Conservation (phyloP, 1,140 invertebrate genomes). For the Pteromalus puparum region DNA sequence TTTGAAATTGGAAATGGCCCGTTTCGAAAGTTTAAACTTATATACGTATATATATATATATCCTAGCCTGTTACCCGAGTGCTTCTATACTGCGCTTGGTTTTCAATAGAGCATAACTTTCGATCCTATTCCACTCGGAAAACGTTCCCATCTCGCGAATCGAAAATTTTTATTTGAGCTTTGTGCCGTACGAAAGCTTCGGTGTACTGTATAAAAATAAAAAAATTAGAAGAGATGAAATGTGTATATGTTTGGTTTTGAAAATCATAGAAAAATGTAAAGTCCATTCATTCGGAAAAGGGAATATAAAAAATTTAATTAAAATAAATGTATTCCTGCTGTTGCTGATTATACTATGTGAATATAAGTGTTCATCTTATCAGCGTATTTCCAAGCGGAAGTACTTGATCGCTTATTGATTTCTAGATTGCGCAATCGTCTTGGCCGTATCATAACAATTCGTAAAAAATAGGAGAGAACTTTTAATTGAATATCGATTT, state of each 20-base stretch:
- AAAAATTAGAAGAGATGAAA: not conserved
- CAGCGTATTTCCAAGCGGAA: not conserved
- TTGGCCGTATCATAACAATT: not conserved
- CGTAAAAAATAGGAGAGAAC: not conserved
- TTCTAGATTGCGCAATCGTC: not conserved
- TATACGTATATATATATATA: not conserved
- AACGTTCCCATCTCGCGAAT: not conserved
- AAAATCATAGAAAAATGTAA: not conserved
- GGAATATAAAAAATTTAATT: not conserved
- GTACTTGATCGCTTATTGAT: not conserved
- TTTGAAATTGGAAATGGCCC: not conserved
- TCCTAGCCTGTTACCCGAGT: not conserved
- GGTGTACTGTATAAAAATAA: not conserved
- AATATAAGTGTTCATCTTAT: not conserved
- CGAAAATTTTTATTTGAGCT: not conserved
- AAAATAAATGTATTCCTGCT: conserved; percentile 8
- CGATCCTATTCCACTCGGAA: not conserved
- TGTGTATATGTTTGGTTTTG: not conserved
- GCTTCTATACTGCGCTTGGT: not conserved
- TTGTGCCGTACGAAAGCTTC: not conserved
- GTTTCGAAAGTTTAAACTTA: too few relatives aligned
- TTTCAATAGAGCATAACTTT: not conserved
- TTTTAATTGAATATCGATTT: conserved; percentile 37
- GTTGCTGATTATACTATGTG: not conserved
- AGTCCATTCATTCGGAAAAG: too few relatives aligned